Evolutionary conservation across 2,888 invertebrate genomes (phyloP).

Genomic region (Chymomyza amoena): DNA sequence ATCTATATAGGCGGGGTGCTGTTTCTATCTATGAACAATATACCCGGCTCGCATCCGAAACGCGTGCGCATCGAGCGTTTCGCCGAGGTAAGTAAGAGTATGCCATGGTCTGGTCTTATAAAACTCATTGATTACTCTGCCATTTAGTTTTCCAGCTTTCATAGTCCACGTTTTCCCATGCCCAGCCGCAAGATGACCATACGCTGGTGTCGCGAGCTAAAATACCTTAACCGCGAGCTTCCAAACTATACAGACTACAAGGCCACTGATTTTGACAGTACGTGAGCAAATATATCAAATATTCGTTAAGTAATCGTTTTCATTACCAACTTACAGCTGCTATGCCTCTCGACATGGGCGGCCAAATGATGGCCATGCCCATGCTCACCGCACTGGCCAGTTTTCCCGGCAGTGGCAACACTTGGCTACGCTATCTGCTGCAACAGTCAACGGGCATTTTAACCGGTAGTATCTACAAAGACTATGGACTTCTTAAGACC

Average conservation of each 20-base stretch:
- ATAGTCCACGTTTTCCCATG: slow-evolving; percentile 71
- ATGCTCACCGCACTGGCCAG: slow-evolving; percentile 83
- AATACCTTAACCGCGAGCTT: slow-evolving; percentile 73
- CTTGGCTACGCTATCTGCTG: slow-evolving; percentile 88
- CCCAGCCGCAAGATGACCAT: slow-evolving; percentile 75
- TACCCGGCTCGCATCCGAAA: slow-evolving; percentile 76
- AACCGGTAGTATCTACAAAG: slow-evolving; percentile 90
- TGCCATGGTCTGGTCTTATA: no score
- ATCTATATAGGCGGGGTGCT: slow-evolving; percentile 78
- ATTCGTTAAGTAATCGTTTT: not conserved
- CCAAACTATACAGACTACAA: slow-evolving; percentile 65
- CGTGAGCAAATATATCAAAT: slow-evolving; percentile 11
- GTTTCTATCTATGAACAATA: slow-evolving; percentile 78
- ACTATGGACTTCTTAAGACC: slow-evolving; percentile 87
- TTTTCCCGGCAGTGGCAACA: slow-evolving; percentile 91
- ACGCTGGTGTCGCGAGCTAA: slow-evolving; percentile 77
- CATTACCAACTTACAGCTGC: slow-evolving; percentile 38
- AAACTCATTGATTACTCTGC: not conserved
- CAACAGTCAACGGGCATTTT: slow-evolving; percentile 88
- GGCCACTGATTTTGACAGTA: slow-evolving; percentile 61
- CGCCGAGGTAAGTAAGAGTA: slow-evolving; percentile 68
- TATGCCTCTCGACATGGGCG: slow-evolving; percentile 54
- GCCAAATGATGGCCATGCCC: slow-evolving; percentile 40
- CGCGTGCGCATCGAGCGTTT: slow-evolving; percentile 74
- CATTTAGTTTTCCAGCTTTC: slow-evolving; percentile 72